phyloP scores from a whole-genome alignment of 2,113 vertebrate species.

The Xenopus laevis region DNA sequence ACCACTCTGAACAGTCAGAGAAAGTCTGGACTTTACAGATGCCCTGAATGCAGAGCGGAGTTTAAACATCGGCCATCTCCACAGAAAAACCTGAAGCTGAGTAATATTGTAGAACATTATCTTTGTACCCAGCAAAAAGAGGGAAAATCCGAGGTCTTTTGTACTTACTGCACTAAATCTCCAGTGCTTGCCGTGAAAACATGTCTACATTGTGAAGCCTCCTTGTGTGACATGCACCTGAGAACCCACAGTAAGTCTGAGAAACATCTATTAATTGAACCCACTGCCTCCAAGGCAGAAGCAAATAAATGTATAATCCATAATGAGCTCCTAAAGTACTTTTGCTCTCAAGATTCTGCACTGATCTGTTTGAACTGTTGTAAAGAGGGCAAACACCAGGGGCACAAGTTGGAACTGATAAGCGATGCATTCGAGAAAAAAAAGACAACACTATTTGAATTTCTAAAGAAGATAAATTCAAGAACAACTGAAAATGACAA shows the following conservation, averaged over 20 bases:
- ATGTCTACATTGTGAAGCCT: slow-evolving; percentile 71
- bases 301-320: slow-evolving; percentile 69
- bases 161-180: slow-evolving; percentile 62
- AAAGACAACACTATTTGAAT: background rate
- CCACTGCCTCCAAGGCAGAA: slow-evolving; percentile 59
- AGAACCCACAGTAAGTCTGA: no score
- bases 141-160: slow-evolving; percentile 47
- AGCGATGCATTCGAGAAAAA: slow-evolving; percentile 9
- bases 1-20: slow-evolving; percentile 23
- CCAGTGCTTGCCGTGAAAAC: slow-evolving; percentile 64
- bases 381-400: slow-evolving; percentile 62
- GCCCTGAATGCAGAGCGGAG: slow-evolving; percentile 45
- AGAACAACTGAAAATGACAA: background rate
- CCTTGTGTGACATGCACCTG: slow-evolving; percentile 70
- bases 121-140: background rate
- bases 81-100: slow-evolving; percentile 46
- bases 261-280: slow-evolving; percentile 54
- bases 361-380: slow-evolving; percentile 71
- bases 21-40: slow-evolving; percentile 3
- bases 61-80: slow-evolving; percentile 11
- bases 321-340: slow-evolving; percentile 72
- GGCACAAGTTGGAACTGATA: slow-evolving; percentile 47
- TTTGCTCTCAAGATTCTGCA: slow-evolving; percentile 62
- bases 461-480: background rate
- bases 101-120: slow-evolving; percentile 36